These are phyloP conservation scores for Stramonita haemastoma DNA, from an alignment of 2,888 invertebrate species.

Conservation along the genomic window DNA sequence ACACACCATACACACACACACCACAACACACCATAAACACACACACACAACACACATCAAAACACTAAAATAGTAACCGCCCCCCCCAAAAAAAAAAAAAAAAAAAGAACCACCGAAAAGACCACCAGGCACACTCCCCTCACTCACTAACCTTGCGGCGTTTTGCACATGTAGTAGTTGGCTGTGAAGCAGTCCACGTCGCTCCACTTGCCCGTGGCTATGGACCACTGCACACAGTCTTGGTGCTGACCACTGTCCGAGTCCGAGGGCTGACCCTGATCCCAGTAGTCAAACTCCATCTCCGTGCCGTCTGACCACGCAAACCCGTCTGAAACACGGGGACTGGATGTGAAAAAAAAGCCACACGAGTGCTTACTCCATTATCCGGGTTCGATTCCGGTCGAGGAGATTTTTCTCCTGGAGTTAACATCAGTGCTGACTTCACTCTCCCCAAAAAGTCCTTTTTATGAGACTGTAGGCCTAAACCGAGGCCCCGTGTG, in stretches of 20 bases:
- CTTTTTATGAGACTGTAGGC: no score
- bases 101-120: no score
- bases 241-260: constrained; percentile 20
- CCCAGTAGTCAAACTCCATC: constrained; percentile 32
- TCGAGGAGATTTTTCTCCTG: no score
- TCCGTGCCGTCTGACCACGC: constrained; percentile 26
- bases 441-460: no score
- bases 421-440: no score
- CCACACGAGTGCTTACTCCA: no score
- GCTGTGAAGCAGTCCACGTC: constrained; percentile 47
- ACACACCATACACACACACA: neutral
- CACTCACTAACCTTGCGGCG: neutral
- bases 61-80: neutral
- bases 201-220: constrained; percentile 41
- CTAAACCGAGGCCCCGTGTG: no score
- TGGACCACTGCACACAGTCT: constrained; percentile 31
- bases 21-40: neutral
- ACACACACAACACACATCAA: no score
- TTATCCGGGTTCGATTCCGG: no score
- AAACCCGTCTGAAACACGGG: constrained; percentile 9
- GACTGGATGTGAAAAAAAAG: neutral
- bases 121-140: no score
- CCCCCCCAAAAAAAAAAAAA: no score
- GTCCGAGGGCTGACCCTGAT: constrained; percentile 10
- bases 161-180: constrained; percentile 45